Conservation (phyloP, 2,113 vertebrate genomes). For the Emydura subglobosa region DNA sequence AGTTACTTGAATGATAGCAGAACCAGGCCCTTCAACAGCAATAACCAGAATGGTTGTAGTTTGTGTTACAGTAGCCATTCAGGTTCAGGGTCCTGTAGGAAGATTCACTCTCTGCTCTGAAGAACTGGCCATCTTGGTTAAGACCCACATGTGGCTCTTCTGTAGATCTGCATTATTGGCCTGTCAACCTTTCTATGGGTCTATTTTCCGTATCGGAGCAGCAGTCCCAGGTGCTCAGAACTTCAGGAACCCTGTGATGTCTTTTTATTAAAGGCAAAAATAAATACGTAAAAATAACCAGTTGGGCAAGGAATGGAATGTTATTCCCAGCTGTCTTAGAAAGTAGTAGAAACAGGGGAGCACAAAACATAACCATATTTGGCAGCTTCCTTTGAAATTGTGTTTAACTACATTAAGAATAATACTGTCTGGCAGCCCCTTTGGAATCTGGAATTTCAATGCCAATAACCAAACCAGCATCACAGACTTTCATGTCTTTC, state of each 20-base stretch:
- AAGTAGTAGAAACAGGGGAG: slow-evolving; percentile 36
- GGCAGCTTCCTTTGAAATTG: slow-evolving; percentile 56
- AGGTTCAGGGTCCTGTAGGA: neutral
- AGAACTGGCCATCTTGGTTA: neutral
- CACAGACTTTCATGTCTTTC: neutral
- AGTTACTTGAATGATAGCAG: neutral
- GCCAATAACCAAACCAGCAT: slow-evolving; percentile 22
- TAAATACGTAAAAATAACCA: slow-evolving; percentile 31
- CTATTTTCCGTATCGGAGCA: neutral
- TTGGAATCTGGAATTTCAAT: slow-evolving; percentile 50
- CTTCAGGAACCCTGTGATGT: neutral
- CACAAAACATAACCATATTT: slow-evolving; percentile 36
- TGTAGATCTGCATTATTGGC: neutral
- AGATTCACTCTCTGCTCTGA: neutral
- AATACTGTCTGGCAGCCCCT: slow-evolving; percentile 49
- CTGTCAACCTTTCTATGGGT: neutral
- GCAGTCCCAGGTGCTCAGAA: neutral
- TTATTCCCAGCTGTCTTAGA: slow-evolving; percentile 64
- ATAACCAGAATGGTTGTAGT: neutral
- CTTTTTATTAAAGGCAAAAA: slow-evolving; percentile 12
- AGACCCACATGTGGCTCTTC: neutral
- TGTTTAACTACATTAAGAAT: slow-evolving; percentile 43
- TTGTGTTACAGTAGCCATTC: neutral
- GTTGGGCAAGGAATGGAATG: slow-evolving; percentile 7
- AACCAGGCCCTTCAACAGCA: slow-evolving; percentile 17